These are phyloP conservation scores for Pangasianodon hypophthalmus DNA, from an alignment of 2,113 vertebrate species.

Conservation along the genomic window DNA sequence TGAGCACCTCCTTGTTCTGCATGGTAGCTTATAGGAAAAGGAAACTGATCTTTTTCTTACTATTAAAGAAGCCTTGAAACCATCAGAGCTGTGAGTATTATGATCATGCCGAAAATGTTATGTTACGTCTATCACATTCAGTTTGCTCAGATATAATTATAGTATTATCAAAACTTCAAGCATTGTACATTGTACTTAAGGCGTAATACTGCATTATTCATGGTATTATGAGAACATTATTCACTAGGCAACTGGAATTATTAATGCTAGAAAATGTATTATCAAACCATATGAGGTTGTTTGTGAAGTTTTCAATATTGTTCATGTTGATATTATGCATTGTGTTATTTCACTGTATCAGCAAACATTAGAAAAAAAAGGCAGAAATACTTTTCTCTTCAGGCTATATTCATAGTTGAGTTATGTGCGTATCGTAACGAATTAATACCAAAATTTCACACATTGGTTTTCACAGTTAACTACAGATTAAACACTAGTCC, in stretches of 20 bases:
- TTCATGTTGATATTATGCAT: neutral
- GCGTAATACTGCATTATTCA: neutral
- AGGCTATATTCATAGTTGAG: neutral
- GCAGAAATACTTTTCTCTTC: neutral
- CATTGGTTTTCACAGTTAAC: too few relatives aligned
- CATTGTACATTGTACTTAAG: neutral
- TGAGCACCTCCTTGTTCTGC: neutral
- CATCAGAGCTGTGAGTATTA: neutral
- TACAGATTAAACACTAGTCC: too few relatives aligned
- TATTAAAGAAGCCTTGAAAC: neutral
- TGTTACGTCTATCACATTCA: neutral
- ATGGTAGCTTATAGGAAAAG: neutral
- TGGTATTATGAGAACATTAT: neutral
- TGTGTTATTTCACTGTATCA: neutral
- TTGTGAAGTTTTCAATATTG: neutral
- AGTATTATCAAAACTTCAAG: neutral
- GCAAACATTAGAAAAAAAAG: neutral
- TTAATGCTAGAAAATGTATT: neutral
- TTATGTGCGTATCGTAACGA: too few relatives aligned
- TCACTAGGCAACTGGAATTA: neutral
- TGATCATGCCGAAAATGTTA: neutral
- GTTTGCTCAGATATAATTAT: neutral
- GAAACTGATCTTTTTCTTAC: neutral
- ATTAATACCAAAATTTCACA: neutral
- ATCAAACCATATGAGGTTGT: neutral